Conservation (phyloP, 2,797 vertebrate genomes). For the Tolypeutes matacus region DNA sequence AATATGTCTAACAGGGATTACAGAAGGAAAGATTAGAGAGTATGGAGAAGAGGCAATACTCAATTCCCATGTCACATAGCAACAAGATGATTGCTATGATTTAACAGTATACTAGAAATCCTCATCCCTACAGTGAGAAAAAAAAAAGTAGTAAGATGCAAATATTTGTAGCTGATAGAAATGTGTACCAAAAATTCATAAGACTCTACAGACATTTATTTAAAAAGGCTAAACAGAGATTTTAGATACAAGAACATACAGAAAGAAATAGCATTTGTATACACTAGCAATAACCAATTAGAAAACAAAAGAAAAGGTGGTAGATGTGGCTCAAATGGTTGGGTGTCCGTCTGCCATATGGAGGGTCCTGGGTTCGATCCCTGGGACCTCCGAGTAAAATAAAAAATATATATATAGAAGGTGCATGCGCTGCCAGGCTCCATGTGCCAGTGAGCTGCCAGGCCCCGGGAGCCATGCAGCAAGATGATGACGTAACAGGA, state of each 20-base stretch:
- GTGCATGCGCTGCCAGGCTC: too few species aligned
- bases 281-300: slow-evolving; percentile 7
- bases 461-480: too few species aligned
- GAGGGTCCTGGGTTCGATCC: too few species aligned
- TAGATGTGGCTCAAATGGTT: too few species aligned
- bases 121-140: neutral
- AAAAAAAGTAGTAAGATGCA: neutral
- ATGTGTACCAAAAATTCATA: neutral
- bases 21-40: neutral
- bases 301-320: neutral
- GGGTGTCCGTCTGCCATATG: too few species aligned
- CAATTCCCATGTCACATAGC: neutral
- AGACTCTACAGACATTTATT: neutral
- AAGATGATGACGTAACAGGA: too few species aligned
- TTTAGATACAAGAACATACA: neutral
- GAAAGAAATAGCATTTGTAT: neutral
- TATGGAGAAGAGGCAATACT: neutral
- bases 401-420: too few species aligned
- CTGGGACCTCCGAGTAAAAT: too few species aligned
- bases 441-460: too few species aligned
- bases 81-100: neutral
- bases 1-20: neutral
- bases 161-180: slow-evolving; percentile 5
- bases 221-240: neutral
- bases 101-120: neutral